Percentiles rank a stretch among this genome's conserved stretches.
phyloP scores from a whole-genome alignment of 2,113 vertebrate genomes.

The Microcebus tavaratra region DNA sequence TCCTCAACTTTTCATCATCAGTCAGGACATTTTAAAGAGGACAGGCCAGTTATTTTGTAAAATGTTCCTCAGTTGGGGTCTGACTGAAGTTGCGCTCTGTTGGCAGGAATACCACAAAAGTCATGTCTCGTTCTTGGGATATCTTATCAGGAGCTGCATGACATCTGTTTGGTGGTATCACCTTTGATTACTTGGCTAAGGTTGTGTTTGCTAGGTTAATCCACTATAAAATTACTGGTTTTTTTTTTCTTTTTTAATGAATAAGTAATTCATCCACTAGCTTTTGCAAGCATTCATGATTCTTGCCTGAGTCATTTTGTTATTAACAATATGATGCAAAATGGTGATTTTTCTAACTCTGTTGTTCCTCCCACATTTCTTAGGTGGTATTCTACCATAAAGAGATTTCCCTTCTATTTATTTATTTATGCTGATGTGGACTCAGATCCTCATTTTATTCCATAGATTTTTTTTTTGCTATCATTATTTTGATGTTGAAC shows the following conservation, averaged over 20 bases:
- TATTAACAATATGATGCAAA: background rate
- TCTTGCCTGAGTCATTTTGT: background rate
- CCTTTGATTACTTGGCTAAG: background rate
- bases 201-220: background rate
- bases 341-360: background rate
- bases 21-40: background rate
- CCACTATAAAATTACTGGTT: background rate
- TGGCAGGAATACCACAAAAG: background rate
- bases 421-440: background rate
- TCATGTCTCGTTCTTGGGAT: fast-evolving
- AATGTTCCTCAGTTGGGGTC: background rate
- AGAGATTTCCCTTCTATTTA: background rate
- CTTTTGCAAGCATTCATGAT: background rate
- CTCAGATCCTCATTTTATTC: background rate
- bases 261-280: background rate
- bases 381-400: background rate
- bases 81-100: background rate
- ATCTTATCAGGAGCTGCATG: background rate
- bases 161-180: background rate
- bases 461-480: background rate
- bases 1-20: background rate
- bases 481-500: background rate
- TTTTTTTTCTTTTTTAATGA: background rate
- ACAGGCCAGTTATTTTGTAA: background rate
- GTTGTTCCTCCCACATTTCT: background rate